Conservation (phyloP, 2,797 vertebrate species). For the Leptoclinus maculatus region DNA sequence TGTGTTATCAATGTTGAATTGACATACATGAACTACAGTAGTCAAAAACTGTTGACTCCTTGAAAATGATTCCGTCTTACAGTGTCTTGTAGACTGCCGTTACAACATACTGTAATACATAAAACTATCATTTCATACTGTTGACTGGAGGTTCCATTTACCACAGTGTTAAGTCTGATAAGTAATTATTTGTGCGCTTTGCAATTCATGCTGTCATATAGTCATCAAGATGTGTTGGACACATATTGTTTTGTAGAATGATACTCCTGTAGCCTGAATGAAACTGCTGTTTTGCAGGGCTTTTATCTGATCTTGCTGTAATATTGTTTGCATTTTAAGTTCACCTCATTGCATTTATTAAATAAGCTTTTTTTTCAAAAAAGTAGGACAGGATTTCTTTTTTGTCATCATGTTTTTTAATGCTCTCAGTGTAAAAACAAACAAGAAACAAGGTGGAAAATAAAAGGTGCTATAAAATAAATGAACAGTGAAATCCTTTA, state of each 20-base stretch:
- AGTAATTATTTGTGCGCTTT: slow-evolving; percentile 17
- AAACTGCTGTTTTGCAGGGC: neutral
- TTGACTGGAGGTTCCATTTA: slow-evolving; percentile 13
- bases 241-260: slow-evolving; percentile 30
- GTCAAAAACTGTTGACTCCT: neutral
- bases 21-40: neutral
- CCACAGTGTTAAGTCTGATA: neutral
- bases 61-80: neutral
- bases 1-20: neutral
- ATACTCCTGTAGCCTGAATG: slow-evolving; percentile 1
- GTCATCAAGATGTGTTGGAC: neutral
- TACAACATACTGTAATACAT: slow-evolving; percentile 17
- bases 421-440: slow-evolving; percentile 18
- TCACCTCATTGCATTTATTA: neutral
- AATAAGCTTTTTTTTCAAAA: neutral
- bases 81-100: neutral
- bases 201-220: neutral
- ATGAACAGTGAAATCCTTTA: neutral
- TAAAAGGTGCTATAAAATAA: slow-evolving; percentile 22
- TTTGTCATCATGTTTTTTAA: neutral
- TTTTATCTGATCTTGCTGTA: slow-evolving; percentile 28
- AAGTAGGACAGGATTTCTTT: slow-evolving; percentile 1
- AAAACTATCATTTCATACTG: slow-evolving; percentile 13
- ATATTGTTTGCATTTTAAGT: slow-evolving; percentile 12
- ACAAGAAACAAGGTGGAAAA: slow-evolving; percentile 19